phyloP scores from a whole-genome alignment of 2,113 vertebrate species.

The Calonectris borealis region DNA sequence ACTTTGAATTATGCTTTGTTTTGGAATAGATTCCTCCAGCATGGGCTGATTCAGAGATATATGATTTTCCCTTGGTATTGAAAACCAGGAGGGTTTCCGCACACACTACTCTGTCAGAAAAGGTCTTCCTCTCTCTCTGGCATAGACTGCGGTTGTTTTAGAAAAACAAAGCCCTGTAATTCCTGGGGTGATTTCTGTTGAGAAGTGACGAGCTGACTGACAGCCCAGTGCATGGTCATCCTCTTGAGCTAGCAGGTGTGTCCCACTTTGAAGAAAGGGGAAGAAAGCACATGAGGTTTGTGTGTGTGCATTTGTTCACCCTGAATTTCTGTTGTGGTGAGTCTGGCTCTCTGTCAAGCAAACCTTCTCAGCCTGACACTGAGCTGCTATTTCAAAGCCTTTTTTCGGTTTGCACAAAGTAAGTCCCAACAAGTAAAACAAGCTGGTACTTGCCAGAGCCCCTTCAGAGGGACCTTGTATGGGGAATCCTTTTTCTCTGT shows the following conservation, averaged over 20 bases:
- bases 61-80: neutral
- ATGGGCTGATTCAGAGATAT: neutral
- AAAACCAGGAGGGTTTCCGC: neutral
- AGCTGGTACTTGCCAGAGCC: neutral
- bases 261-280: neutral
- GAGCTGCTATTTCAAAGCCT: neutral
- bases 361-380: neutral
- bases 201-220: neutral
- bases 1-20: neutral
- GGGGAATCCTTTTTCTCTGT: neutral
- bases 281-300: neutral
- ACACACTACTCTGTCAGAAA: neutral
- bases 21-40: neutral
- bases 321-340: neutral
- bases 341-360: neutral
- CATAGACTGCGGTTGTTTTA: neutral
- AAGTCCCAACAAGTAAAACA: neutral
- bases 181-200: neutral
- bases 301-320: neutral
- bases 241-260: neutral
- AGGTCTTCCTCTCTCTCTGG: neutral
- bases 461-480: accelerated
- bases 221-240: neutral
- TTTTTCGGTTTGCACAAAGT: neutral
- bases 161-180: neutral